Conservation (phyloP, 23 tunicate genomes). For the Phallusia fumigata region DNA sequence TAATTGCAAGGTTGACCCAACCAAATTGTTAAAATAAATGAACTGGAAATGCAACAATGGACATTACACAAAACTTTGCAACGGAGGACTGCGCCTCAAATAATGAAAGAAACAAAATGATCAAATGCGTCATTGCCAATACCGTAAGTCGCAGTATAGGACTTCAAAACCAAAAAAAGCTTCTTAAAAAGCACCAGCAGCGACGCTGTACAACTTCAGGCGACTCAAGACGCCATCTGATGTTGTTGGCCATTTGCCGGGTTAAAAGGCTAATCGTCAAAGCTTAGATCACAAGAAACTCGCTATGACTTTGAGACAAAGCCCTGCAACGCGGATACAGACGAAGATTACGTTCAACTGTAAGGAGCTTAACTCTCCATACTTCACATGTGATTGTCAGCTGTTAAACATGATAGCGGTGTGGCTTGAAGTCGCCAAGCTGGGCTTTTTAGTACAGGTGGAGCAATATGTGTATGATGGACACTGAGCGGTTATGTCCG, state of each 20-base stretch:
- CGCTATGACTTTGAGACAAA: neutral
- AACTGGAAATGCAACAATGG: no score
- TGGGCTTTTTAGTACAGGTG: neutral
- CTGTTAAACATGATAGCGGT: neutral
- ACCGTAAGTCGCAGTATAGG: no score
- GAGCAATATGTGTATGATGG: neutral
- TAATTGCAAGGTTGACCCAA: no score
- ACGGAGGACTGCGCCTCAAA: no score
- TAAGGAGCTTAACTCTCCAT: neutral
- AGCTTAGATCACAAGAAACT: neutral
- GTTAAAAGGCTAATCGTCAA: constrained; percentile 9
- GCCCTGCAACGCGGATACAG: neutral
- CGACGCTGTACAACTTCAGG: no score
- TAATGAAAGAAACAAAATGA: no score
- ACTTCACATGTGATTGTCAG: neutral
- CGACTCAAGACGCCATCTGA: neutral
- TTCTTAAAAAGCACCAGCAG: no score
- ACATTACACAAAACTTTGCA: no score
- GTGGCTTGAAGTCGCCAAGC: neutral
- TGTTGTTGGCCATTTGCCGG: constrained; percentile 12
- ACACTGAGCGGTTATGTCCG: no score
- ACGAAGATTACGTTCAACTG: neutral
- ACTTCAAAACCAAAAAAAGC: no score
- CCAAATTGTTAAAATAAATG: no score
- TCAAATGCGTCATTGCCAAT: no score